Conservation (phyloP, 1,140 invertebrate genomes). For the Ruditapes philippinarum region DNA sequence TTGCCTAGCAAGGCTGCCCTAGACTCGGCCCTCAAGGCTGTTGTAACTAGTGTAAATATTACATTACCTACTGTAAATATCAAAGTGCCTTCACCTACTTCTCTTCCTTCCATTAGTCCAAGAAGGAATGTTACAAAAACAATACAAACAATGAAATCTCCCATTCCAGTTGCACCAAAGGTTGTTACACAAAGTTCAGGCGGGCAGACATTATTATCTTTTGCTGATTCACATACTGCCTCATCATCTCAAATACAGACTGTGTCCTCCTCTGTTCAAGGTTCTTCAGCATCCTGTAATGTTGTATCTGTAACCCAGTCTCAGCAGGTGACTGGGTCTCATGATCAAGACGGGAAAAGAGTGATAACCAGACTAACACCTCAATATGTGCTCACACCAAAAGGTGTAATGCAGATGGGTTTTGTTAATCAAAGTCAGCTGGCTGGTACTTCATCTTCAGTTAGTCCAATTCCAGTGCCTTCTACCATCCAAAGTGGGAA, state of each 20-base stretch:
- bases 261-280: not conserved
- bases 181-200: constrained; percentile 58
- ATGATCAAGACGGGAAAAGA: constrained; percentile 51
- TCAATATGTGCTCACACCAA: constrained; percentile 43
- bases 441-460: not conserved
- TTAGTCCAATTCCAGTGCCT: constrained; percentile 1
- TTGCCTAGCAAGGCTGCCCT: constrained; percentile 63
- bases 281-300: not conserved
- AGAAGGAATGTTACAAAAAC: constrained; percentile 76
- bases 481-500: not conserved
- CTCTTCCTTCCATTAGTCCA: constrained; percentile 75
- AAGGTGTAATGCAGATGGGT: constrained; percentile 51
- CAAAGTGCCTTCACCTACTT: constrained; percentile 79
- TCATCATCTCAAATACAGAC: constrained; percentile 5
- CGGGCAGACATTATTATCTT: constrained; percentile 33
- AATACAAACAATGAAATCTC: constrained; percentile 77
- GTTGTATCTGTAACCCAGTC: not conserved
- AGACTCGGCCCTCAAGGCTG: constrained; percentile 60
- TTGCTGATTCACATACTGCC: constrained; percentile 15
- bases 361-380: constrained; percentile 31
- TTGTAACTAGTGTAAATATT: constrained; percentile 68
- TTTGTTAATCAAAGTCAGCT: constrained; percentile 21
- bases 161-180: constrained; percentile 75
- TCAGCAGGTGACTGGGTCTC: not conserved
- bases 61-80: constrained; percentile 78